phyloP scores from a whole-genome alignment of 2,113 vertebrate genomes.

The Emydocephalus ijimae region DNA sequence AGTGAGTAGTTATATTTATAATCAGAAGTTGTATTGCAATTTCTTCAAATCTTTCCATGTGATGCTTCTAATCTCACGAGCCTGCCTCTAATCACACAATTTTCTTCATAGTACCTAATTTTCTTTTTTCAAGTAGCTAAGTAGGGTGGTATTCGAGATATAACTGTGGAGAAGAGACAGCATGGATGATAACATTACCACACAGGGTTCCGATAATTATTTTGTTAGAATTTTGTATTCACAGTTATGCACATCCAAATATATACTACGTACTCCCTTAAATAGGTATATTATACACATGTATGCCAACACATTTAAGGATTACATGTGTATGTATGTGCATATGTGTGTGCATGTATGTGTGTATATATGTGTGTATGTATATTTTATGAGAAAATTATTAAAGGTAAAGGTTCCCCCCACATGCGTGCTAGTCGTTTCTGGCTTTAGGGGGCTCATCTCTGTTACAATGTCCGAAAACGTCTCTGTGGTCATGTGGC shows the following conservation, averaged over 20 bases:
- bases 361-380: too few relatives aligned
- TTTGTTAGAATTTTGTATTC: neutral
- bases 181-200: neutral
- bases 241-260: neutral
- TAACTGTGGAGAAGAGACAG: neutral
- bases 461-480: too few relatives aligned
- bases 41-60: neutral
- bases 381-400: neutral
- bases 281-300: neutral
- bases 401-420: neutral
- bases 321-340: neutral
- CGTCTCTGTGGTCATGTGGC: too few relatives aligned
- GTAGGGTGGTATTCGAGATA: neutral
- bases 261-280: neutral
- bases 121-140: neutral
- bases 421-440: too few relatives aligned
- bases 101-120: neutral
- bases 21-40: neutral
- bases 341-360: neutral
- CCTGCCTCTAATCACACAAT: neutral
- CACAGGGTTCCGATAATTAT: neutral
- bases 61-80: neutral
- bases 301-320: too few relatives aligned
- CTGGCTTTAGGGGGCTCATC: too few relatives aligned
- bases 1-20: neutral